These are phyloP conservation scores for Keiferia lycopersicella DNA, from an alignment of 2,888 invertebrate genomes.

Conservation along the genomic window DNA sequence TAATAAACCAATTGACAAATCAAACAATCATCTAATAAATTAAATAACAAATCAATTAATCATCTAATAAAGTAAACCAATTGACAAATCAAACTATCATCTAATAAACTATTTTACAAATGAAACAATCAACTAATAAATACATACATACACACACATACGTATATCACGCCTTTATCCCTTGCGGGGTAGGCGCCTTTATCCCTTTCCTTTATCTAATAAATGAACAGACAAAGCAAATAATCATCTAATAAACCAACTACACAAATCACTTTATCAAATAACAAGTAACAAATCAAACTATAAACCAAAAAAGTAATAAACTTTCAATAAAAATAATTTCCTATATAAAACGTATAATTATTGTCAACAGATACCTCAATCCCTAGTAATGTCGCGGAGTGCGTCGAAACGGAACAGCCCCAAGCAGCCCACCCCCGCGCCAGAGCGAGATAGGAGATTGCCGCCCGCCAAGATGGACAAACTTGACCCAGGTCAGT, in stretches of 20 bases:
- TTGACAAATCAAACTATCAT: not conserved
- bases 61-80: not conserved
- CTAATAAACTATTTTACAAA: not conserved
- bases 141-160: too few species aligned
- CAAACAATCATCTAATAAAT: not conserved
- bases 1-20: not conserved
- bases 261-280: not conserved
- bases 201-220: too few species aligned
- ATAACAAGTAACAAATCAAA: not conserved
- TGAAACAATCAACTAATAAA: too few species aligned
- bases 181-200: too few species aligned
- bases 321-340: too few species aligned
- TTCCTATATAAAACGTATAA: not conserved
- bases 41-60: not conserved
- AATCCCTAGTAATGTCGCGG: conserved; percentile 68
- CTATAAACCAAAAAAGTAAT: not conserved
- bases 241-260: not conserved
- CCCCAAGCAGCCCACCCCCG: conserved; percentile 60
- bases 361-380: conserved; percentile 60
- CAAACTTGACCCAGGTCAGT: conserved; percentile 64
- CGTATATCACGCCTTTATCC: too few species aligned
- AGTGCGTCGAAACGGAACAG: conserved; percentile 60
- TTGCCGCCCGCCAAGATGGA: conserved; percentile 53
- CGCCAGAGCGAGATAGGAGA: conserved; percentile 40
- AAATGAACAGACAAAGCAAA: not conserved